Evolutionary conservation across 2,888 invertebrate genomes (phyloP).

Genomic region (Syritta pipiens): DNA sequence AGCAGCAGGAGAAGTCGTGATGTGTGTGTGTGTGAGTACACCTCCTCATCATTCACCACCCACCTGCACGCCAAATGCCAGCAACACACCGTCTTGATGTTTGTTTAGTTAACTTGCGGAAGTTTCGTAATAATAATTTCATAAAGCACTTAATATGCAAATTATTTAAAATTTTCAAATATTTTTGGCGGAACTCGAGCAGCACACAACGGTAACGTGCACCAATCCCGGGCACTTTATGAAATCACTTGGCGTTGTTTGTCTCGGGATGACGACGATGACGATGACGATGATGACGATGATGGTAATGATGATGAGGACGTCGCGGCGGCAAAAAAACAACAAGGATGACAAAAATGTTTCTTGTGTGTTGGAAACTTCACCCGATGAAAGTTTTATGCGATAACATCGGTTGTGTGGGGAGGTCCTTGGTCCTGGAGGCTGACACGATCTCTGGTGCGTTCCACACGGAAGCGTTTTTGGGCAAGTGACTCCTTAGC

Average conservation of each 20-base stretch:
- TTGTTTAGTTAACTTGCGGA: constrained; percentile 53
- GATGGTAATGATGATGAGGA: constrained; percentile 2
- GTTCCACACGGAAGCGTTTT: constrained; percentile 44
- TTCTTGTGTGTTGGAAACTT: constrained; percentile 19
- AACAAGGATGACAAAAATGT: constrained; percentile 3
- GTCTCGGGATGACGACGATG: constrained; percentile 9
- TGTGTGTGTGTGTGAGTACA: not conserved
- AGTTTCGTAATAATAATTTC: constrained; percentile 64
- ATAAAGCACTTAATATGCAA: constrained; percentile 68
- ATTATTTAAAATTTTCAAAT: constrained; percentile 53
- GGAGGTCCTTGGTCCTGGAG: no score
- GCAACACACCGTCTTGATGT: constrained; percentile 28
- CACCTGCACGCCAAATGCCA: not conserved
- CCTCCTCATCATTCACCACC: not conserved
- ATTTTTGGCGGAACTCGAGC: not conserved
- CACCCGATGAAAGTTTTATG: constrained; percentile 52
- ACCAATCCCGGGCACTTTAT: constrained; percentile 11
- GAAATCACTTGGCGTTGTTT: constrained; percentile 42
- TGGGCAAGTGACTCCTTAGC: constrained; percentile 34
- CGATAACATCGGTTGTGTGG: constrained; percentile 30
- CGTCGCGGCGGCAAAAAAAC: constrained; percentile 28
- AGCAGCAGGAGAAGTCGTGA: constrained; percentile 3
- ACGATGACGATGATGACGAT: constrained; percentile 20
- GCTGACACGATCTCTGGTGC: not conserved
- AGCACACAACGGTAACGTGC: not conserved